These are phyloP conservation scores for Cetonia aurata DNA, from an alignment of 2,888 invertebrate genomes.

Conservation along the genomic window DNA sequence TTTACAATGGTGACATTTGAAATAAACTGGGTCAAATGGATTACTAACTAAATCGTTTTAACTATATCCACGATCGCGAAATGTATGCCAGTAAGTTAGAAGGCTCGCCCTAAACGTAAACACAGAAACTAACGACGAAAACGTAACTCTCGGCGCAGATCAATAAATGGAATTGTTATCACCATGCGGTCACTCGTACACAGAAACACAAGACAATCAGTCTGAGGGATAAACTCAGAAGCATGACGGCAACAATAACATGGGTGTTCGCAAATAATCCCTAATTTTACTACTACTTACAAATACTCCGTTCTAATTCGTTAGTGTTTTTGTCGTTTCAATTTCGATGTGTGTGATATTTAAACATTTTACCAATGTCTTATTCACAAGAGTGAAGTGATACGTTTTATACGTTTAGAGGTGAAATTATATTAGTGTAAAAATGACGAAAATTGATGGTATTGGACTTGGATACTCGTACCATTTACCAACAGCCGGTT, in stretches of 20 bases:
- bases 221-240: background rate
- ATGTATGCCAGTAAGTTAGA: too few species aligned
- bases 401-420: background rate
- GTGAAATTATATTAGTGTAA: slow-evolving; percentile 27
- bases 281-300: background rate
- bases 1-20: too few species aligned
- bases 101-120: slow-evolving; percentile 10
- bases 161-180: slow-evolving; percentile 37
- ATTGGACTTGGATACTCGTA: slow-evolving; percentile 85
- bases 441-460: slow-evolving; percentile 67
- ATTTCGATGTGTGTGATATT: too few species aligned
- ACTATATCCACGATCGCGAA: too few species aligned
- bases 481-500: slow-evolving; percentile 84
- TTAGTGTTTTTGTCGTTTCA: background rate
- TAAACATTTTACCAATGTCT: too few species aligned
- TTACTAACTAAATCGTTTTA: too few species aligned
- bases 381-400: background rate
- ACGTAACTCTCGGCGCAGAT: slow-evolving; percentile 36
- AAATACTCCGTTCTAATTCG: background rate
- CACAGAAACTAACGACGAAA: slow-evolving; percentile 1
- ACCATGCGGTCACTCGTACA: slow-evolving; percentile 34
- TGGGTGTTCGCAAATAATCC: slow-evolving; percentile 5
- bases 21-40: too few species aligned
- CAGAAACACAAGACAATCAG: slow-evolving; percentile 1
- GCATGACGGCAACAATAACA: background rate